These are phyloP conservation scores for Patella pellucida DNA, from an alignment of 2,888 invertebrate species.

Conservation along the genomic window DNA sequence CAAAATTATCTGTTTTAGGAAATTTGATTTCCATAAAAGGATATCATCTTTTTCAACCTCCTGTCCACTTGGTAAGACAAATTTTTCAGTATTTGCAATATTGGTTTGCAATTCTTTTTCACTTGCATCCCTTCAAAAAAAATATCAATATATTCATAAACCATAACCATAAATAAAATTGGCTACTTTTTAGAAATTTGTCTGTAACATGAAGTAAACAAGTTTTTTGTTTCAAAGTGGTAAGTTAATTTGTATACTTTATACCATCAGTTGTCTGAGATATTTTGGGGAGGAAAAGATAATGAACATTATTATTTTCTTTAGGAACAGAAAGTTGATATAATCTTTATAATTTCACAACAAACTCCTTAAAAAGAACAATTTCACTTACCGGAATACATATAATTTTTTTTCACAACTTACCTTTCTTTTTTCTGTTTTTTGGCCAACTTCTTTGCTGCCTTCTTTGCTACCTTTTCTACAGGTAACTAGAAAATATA, in stretches of 20 bases:
- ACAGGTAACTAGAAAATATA: conserved; percentile 83
- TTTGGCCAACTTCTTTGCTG: conserved; percentile 82
- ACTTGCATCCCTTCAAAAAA: conserved; percentile 76
- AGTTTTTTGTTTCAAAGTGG: too few relatives aligned
- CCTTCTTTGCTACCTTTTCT: conserved; percentile 85
- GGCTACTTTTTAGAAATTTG: not conserved
- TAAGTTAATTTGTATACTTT: too few relatives aligned
- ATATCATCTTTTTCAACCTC: conserved; percentile 78
- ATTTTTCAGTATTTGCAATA: conserved; percentile 74
- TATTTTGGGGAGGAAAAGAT: too few relatives aligned
- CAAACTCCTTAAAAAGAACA: too few relatives aligned
- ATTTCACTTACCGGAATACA: too few relatives aligned
- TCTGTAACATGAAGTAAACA: not conserved
- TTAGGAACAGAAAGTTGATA: too few relatives aligned
- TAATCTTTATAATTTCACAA: too few relatives aligned
- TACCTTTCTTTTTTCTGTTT: conserved; percentile 79
- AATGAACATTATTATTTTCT: too few relatives aligned
- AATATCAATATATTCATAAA: conserved; percentile 1
- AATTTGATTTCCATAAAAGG: conserved; percentile 39
- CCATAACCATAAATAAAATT: not conserved
- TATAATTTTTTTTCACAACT: too few relatives aligned
- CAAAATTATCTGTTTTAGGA: too few relatives aligned
- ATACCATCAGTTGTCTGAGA: too few relatives aligned
- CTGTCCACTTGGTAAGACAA: conserved; percentile 84
- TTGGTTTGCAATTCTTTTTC: conserved; percentile 88